phyloP scores from a whole-genome alignment of 2,797 vertebrate species.

The Selene dorsalis region DNA sequence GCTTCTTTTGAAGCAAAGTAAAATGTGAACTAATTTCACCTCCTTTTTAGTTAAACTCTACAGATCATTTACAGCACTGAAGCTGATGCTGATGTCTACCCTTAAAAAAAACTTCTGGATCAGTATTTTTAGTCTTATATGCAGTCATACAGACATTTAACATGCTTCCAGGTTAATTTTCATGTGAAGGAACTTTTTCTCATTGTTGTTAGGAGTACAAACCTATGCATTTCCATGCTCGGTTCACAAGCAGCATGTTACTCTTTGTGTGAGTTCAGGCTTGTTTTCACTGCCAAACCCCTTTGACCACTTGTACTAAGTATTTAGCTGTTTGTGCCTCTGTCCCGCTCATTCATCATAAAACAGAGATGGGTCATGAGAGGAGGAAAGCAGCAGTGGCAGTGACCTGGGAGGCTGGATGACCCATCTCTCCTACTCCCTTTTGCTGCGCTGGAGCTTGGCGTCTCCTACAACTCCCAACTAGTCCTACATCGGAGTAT shows the following conservation, averaged over 20 bases:
- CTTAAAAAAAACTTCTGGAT: neutral
- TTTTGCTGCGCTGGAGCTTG: slow-evolving; percentile 29
- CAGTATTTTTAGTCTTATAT: neutral
- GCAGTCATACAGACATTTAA: neutral
- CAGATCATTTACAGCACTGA: neutral
- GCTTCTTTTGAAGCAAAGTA: neutral
- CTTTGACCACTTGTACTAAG: neutral
- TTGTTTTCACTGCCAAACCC: neutral
- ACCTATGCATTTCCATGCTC: slow-evolving; percentile 30
- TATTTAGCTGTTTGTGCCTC: slow-evolving; percentile 7
- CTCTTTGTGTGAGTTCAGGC: slow-evolving; percentile 6
- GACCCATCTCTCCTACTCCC: slow-evolving; percentile 24
- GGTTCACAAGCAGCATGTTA: slow-evolving; percentile 11
- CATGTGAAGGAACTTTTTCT: neutral
- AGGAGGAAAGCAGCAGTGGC: slow-evolving; percentile 29
- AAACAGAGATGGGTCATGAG: slow-evolving; percentile 24
- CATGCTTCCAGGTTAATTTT: neutral
- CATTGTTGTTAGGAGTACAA: neutral
- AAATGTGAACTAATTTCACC: neutral
- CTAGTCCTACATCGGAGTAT: slow-evolving; percentile 52
- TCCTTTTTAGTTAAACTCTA: neutral
- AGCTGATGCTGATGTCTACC: neutral
- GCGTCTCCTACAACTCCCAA: slow-evolving; percentile 7
- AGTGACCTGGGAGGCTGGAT: slow-evolving; percentile 2
- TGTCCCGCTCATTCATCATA: slow-evolving; percentile 9